These are phyloP conservation scores for Carcinoscorpius rotundicauda DNA, from an alignment of 1,140 invertebrate genomes.

Conservation along the genomic window DNA sequence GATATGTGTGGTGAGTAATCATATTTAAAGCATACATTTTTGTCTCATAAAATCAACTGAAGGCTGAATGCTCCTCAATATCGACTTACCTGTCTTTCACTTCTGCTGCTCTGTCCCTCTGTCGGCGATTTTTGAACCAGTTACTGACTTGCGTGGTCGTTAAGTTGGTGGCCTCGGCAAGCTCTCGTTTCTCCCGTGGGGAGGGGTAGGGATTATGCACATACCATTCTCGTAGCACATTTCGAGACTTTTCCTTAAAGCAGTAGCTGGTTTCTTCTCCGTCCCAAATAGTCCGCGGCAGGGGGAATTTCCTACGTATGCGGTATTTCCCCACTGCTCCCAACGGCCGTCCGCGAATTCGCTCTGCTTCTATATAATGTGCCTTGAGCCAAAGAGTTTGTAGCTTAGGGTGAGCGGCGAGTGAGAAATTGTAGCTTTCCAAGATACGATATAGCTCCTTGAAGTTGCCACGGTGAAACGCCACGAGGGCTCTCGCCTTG, in stretches of 20 bases:
- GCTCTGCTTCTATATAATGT: slow-evolving; percentile 74
- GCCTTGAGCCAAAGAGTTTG: slow-evolving; percentile 88
- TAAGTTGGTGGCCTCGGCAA: slow-evolving; percentile 77
- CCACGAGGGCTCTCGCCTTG: not conserved
- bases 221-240: slow-evolving; percentile 71
- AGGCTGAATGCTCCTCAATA: too few relatives aligned
- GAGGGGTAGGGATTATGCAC: slow-evolving; percentile 59
- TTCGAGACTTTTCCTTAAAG: slow-evolving; percentile 62
- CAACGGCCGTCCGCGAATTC: slow-evolving; percentile 76
- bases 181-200: slow-evolving; percentile 83
- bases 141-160: slow-evolving; percentile 85
- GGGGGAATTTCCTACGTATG: slow-evolving; percentile 90
- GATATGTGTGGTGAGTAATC: too few relatives aligned
- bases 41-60: too few relatives aligned
- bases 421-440: slow-evolving; percentile 75
- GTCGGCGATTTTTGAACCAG: slow-evolving; percentile 97
- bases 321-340: slow-evolving; percentile 89
- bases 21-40: too few relatives aligned
- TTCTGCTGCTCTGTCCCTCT: slow-evolving; percentile 66
- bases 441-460: slow-evolving; percentile 76
- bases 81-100: slow-evolving; percentile 28
- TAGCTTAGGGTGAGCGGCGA: slow-evolving; percentile 63
- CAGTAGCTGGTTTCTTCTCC: slow-evolving; percentile 97
- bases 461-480: not conserved
- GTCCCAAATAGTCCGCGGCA: slow-evolving; percentile 96